Conservation (phyloP, 1,140 invertebrate genomes). For the Pogonognathellus flavescens region DNA sequence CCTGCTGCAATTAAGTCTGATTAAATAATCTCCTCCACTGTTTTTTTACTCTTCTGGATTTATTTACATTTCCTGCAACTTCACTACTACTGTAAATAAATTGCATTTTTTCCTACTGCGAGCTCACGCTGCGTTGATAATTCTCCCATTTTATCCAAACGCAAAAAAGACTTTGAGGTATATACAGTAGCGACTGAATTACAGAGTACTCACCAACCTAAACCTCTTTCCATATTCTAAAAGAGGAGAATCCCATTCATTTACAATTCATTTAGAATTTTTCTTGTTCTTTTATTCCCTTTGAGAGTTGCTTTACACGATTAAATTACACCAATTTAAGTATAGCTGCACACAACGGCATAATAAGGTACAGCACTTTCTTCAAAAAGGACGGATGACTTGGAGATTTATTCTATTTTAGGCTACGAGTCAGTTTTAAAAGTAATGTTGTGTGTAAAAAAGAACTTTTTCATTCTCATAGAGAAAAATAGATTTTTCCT, state of each 20-base stretch:
- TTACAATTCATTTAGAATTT: background rate
- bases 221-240: background rate
- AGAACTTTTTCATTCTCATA: no score
- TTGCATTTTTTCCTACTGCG: conserved; percentile 40
- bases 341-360: background rate
- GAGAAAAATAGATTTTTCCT: conserved; percentile 5
- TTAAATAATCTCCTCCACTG: conserved; percentile 1
- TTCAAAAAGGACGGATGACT: background rate
- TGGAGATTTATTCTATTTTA: background rate
- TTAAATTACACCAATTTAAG: conserved; percentile 38
- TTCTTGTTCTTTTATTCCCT: background rate
- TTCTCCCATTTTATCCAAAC: conserved; percentile 10
- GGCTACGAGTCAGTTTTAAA: background rate
- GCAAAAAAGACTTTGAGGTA: background rate
- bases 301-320: conserved; percentile 9
- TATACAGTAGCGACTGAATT: background rate
- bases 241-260: conserved; percentile 13
- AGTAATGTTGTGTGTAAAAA: background rate
- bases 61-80: background rate
- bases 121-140: conserved; percentile 24
- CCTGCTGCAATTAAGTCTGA: background rate
- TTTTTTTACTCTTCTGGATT: background rate
- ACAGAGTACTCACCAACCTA: background rate
- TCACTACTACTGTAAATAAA: conserved; percentile 15
- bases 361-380: conserved; percentile 7